Base-by-base conservation (phyloP, 2,113 vertebrate genomes). In the Corythaixoides concolor region DNA sequence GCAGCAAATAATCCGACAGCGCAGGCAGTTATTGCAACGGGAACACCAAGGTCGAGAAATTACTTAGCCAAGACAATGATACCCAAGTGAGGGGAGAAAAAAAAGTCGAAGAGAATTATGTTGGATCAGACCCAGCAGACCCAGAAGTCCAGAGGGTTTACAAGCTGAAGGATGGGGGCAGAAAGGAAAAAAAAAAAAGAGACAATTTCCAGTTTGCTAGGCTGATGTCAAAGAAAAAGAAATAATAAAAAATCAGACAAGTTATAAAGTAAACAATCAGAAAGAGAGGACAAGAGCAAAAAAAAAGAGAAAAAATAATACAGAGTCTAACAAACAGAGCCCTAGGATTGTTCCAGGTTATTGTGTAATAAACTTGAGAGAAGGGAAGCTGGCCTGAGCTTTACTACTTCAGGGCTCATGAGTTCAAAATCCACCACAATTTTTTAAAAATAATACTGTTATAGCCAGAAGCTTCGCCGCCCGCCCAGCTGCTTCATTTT, bases 241-340 rank as follows among this genome's bases (percentile, higher is more conserved):
- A 33, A 14, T 9, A 56, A 56, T 69, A n/a, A 50, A 28, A 5
- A 49, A 50, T 7, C 9, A 37, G 88, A 39, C 37, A 58, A 84
- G 90, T 93, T 90, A 74, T 90, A 92, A 96, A 96, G 90, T 74
- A 95, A 94, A 83, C 62, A 59, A 83, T 77, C 82, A 77, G 78
- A 85, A 60, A 79, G 74, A 64, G 70, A 83, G 75, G 67, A 72
- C 32, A 52, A n/a, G 77, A 55, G 26, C 2, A 37, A 55, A 37
- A 85, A 59, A 59, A 53, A 78, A 64, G 41, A 43, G 41, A 41
- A 41, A 43, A 43, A 43, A 43, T 14, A 60, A n/a, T 9, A 50
- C 24, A 49, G 4, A 27, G 37, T 8, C n/a, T 70, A 60, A 55
- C 8, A 37, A 37, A 84, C 33, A 58, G 69, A 83, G 79, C 15